phyloP scores from a whole-genome alignment of 1,140 invertebrate species.

The Orchesella cincta region DNA sequence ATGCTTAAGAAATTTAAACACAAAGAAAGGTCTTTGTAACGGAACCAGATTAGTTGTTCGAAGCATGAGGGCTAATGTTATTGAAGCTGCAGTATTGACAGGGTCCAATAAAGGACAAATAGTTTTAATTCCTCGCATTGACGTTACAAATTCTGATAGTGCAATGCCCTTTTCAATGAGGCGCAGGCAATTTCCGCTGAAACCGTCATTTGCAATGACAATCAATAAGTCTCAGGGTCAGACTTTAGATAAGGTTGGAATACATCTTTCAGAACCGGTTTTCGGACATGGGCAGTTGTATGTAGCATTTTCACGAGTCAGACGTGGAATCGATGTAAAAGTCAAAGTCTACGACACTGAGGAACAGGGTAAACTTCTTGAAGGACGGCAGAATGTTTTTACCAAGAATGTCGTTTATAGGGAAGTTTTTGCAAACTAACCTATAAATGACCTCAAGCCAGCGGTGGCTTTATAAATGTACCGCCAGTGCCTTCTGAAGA shows the following conservation, averaged over 20 bases:
- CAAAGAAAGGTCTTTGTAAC: slow-evolving; percentile 36
- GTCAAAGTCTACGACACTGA: background rate
- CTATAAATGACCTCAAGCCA: too few species aligned
- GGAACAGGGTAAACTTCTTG: slow-evolving; percentile 1
- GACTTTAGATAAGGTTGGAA: slow-evolving; percentile 54
- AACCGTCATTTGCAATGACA: slow-evolving; percentile 55
- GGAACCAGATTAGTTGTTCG: slow-evolving; percentile 40
- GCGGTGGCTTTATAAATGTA: too few species aligned
- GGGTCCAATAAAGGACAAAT: background rate
- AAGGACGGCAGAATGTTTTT: slow-evolving; percentile 10
- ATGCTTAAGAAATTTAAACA: slow-evolving; percentile 46
- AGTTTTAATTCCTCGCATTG: slow-evolving; percentile 38
- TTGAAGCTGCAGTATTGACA: background rate
- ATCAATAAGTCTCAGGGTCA: slow-evolving; percentile 55
- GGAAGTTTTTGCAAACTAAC: background rate
- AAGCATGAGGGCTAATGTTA: slow-evolving; percentile 24
- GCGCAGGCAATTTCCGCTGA: slow-evolving; percentile 57
- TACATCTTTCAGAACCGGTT: slow-evolving; percentile 51
- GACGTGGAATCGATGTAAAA: background rate
- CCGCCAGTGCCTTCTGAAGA: too few species aligned
- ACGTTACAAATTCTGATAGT: slow-evolving; percentile 44
- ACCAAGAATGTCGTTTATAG: slow-evolving; percentile 15
- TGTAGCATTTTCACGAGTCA: slow-evolving; percentile 52
- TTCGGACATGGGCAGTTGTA: slow-evolving; percentile 57
- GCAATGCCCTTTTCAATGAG: slow-evolving; percentile 57